Percentiles rank a stretch among this genome's conserved stretches.
phyloP scores from a whole-genome alignment of 2,888 invertebrate species.

The Balanococcus diminutus region DNA sequence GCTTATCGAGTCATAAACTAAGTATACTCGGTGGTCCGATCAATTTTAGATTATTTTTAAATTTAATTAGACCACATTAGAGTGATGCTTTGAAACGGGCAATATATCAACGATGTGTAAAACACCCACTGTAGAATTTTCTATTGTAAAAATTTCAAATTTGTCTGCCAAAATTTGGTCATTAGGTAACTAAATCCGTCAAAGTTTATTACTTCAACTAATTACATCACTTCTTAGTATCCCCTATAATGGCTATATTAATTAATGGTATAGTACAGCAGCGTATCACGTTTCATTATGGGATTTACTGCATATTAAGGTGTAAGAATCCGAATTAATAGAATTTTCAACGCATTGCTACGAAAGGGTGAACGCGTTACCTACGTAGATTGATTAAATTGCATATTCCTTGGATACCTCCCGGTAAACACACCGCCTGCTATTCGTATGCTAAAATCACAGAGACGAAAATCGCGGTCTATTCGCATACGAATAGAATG shows the following conservation, averaged over 20 bases:
- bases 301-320: neutral
- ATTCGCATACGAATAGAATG: too few species aligned
- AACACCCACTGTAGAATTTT: neutral
- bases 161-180: neutral
- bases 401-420: neutral
- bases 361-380: neutral
- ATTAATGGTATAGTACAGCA: neutral
- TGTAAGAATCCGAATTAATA: constrained; percentile 2
- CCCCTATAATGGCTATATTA: neutral
- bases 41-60: neutral
- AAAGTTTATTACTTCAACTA: neutral
- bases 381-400: constrained; percentile 11
- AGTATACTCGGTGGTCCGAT: neutral
- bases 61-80: neutral
- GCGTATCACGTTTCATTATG: neutral
- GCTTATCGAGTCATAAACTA: neutral
- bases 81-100: neutral
- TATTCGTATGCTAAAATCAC: too few species aligned
- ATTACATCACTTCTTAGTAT: neutral
- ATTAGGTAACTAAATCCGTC: neutral
- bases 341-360: neutral
- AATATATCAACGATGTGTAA: neutral
- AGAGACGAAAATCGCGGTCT: too few species aligned
- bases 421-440: too few species aligned
- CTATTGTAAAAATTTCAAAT: neutral